Conservation (phyloP, 1,140 invertebrate genomes). For the Apolygus lucorum region DNA sequence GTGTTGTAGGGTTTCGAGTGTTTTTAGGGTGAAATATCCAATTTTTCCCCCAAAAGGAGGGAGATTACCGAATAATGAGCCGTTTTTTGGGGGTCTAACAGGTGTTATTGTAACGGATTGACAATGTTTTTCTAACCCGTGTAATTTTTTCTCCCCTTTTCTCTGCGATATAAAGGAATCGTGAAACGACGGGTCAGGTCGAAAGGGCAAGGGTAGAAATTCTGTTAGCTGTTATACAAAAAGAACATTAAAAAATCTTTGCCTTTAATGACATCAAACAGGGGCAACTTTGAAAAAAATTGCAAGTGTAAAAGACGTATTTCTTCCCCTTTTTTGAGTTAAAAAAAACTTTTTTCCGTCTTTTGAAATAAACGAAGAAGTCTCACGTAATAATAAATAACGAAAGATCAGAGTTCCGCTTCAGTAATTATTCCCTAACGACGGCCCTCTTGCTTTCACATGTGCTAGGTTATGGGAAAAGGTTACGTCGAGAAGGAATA, state of each 20-base stretch:
- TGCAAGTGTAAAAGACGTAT: background rate
- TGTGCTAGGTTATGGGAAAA: background rate
- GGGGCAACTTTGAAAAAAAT: background rate
- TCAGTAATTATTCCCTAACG: background rate
- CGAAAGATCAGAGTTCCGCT: background rate
- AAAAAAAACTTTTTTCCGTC: background rate
- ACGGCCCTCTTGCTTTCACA: background rate
- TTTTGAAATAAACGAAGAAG: background rate
- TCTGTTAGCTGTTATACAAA: background rate
- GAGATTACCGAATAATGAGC: background rate
- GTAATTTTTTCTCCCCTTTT: background rate
- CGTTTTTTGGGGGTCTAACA: background rate
- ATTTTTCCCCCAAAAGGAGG: background rate
- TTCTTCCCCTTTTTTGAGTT: background rate
- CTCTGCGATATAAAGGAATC: background rate
- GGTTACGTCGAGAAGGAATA: too few species aligned
- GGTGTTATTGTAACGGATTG: background rate
- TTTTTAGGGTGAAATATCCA: background rate
- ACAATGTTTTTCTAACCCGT: background rate
- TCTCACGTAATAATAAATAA: background rate
- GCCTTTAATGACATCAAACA: background rate
- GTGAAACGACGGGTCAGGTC: background rate
- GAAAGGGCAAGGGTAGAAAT: background rate
- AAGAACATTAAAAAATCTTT: background rate
- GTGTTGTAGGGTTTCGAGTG: background rate